Conservation (phyloP, 2,797 vertebrate species). For the Tokudaia tokunoshimensis region DNA sequence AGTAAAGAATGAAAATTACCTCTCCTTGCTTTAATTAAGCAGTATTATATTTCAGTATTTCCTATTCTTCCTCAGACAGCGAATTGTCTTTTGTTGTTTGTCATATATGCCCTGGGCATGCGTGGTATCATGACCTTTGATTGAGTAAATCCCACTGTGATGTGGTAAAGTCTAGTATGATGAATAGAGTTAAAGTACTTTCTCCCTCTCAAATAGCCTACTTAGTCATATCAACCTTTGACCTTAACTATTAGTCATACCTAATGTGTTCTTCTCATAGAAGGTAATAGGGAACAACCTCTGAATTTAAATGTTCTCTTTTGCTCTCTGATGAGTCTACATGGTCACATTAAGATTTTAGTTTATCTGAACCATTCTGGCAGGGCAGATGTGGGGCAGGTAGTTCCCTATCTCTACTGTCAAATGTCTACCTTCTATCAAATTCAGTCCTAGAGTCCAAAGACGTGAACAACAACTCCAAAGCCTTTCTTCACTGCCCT, state of each 20-base stretch:
- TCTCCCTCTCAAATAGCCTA: background rate
- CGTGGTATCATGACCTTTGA: background rate
- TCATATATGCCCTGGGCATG: background rate
- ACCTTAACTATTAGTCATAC: background rate
- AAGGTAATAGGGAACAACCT: background rate
- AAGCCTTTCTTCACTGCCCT: background rate
- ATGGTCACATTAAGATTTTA: too few species aligned
- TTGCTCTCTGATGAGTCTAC: background rate
- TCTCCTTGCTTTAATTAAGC: background rate
- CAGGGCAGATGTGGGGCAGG: background rate
- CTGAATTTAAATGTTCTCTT: background rate
- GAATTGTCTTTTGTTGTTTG: background rate
- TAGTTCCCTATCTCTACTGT: background rate
- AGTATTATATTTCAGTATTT: background rate
- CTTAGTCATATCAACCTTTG: background rate
- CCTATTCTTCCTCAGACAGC: background rate
- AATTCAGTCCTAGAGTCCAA: background rate
- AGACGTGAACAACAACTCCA: too few species aligned
- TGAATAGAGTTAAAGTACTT: background rate
- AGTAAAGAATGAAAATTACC: background rate
- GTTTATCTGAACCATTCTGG: background rate
- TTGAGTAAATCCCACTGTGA: background rate
- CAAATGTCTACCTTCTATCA: rapidly evolving
- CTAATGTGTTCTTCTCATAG: background rate
- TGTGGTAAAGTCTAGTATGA: background rate